Conservation (phyloP, 1,140 invertebrate species). For the Zaprionus nigranus region DNA sequence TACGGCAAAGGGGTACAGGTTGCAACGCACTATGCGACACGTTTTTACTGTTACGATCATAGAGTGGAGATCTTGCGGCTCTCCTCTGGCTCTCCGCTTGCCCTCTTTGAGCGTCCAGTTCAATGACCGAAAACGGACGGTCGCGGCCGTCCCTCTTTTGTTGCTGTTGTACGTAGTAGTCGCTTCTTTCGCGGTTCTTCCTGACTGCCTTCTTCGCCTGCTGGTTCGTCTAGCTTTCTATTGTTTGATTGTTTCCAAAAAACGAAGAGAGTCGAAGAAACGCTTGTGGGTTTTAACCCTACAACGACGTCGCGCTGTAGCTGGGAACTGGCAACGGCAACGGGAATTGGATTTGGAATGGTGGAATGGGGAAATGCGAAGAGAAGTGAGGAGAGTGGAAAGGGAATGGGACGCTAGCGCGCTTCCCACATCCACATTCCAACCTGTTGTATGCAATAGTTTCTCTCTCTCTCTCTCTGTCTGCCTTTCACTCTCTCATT, state of each 20-base stretch:
- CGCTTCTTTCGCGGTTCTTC: slow-evolving; percentile 78
- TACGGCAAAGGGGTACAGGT: slow-evolving; percentile 14
- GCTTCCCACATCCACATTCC: slow-evolving; percentile 64
- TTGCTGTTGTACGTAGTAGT: slow-evolving; percentile 43
- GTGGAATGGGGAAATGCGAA: slow-evolving; percentile 19
- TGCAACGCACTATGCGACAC: slow-evolving; percentile 71
- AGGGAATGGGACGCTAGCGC: slow-evolving; percentile 38
- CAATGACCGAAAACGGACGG: slow-evolving; percentile 77
- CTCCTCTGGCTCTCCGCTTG: slow-evolving; percentile 17
- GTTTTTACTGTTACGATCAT: slow-evolving; percentile 74
- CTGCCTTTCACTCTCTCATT: slow-evolving; percentile 15
- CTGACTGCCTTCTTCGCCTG: slow-evolving; percentile 70
- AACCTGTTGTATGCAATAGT: slow-evolving; percentile 44
- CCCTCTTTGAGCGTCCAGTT: slow-evolving; percentile 46
- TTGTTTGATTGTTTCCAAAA: slow-evolving; percentile 80
- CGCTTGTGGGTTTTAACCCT: slow-evolving; percentile 79
- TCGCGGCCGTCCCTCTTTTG: slow-evolving; percentile 31
- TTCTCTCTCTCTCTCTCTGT: slow-evolving; percentile 22
- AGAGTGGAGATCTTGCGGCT: slow-evolving; percentile 63
- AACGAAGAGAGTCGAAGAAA: slow-evolving; percentile 48
- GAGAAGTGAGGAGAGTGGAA: slow-evolving; percentile 11
- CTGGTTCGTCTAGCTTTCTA: slow-evolving; percentile 80
- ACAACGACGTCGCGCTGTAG: slow-evolving; percentile 37
- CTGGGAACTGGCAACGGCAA: slow-evolving; percentile 31
- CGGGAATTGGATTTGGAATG: slow-evolving; percentile 30